Evolutionary conservation across 30 jellyfish, hydroid and myxozoan species (phyloP).

Genomic region (Hydra vulgaris): DNA sequence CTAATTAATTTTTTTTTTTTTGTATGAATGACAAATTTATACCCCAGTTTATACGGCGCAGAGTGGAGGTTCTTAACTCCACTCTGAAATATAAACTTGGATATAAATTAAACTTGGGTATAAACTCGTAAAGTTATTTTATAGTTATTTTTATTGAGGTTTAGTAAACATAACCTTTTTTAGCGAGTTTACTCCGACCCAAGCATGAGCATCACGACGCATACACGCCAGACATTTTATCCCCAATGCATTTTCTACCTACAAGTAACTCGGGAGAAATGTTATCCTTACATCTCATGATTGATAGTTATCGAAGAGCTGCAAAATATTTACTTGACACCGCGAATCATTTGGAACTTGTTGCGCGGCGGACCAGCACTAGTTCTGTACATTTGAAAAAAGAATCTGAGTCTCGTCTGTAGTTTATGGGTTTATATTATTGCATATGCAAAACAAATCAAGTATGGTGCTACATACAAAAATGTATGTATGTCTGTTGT

Average conservation of each 20-base stretch:
- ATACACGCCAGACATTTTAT: conserved; percentile 26
- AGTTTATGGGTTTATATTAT: background rate
- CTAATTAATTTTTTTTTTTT: no score
- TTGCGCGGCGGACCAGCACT: conserved; percentile 25
- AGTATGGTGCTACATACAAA: background rate
- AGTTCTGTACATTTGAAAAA: conserved; percentile 15
- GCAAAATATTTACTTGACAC: conserved; percentile 60
- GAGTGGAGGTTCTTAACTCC: no score
- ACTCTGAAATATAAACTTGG: no score
- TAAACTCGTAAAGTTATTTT: no score
- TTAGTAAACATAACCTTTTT: no score
- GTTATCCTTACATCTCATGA: conserved; percentile 33
- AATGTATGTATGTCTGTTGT: no score
- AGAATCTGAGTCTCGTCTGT: background rate
- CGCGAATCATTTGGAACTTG: conserved; percentile 51
- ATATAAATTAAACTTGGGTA: no score
- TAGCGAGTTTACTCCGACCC: conserved; percentile 13
- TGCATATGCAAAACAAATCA: background rate
- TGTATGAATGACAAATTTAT: no score
- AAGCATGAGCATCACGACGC: conserved; percentile 17
- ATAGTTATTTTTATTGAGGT: no score
- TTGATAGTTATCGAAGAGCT: conserved; percentile 71
- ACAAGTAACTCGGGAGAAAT: conserved; percentile 21
- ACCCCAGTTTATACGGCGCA: no score
- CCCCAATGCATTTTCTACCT: conserved; percentile 29